Evolutionary conservation across 2,888 invertebrate species (phyloP).

Genomic region (Argyra leucocephala): DNA sequence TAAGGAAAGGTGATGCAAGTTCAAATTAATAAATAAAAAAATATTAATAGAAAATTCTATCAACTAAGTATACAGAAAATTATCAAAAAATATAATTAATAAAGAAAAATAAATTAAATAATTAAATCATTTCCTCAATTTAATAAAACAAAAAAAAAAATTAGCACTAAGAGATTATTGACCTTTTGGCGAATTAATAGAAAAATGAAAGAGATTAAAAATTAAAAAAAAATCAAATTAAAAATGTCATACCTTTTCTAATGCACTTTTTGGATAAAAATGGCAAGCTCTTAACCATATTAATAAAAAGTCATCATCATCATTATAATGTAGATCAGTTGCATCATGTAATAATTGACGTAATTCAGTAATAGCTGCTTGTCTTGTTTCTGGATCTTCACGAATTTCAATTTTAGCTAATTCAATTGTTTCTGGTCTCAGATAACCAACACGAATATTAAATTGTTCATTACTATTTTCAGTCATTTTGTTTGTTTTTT

Average conservation of each 20-base stretch:
- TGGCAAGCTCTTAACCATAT: slow-evolving; percentile 74
- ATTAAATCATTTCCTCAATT: no score
- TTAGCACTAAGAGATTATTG: no score
- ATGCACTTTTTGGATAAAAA: slow-evolving; percentile 72
- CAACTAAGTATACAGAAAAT: no score
- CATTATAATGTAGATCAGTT: slow-evolving; percentile 56
- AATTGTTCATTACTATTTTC: slow-evolving; percentile 45
- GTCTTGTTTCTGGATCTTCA: slow-evolving; percentile 61
- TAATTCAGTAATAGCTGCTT: slow-evolving; percentile 51
- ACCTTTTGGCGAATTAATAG: no score
- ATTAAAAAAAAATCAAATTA: no score
- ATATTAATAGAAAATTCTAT: no score
- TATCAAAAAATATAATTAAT: no score
- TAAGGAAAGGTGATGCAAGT: no score
- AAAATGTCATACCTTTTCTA: slow-evolving; percentile 52
- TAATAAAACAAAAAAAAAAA: no score
- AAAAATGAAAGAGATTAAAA: no score
- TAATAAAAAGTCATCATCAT: slow-evolving; percentile 67
- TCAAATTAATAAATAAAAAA: no score
- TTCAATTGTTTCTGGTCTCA: slow-evolving; percentile 49
- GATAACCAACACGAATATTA: slow-evolving; percentile 50
- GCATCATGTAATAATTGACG: slow-evolving; percentile 57
- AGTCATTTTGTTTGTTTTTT: background rate
- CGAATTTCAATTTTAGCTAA: slow-evolving; percentile 56
- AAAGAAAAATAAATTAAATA: no score